Evolutionary conservation across 2,888 invertebrate species (phyloP).

Genomic region (Uropetala carovei): DNA sequence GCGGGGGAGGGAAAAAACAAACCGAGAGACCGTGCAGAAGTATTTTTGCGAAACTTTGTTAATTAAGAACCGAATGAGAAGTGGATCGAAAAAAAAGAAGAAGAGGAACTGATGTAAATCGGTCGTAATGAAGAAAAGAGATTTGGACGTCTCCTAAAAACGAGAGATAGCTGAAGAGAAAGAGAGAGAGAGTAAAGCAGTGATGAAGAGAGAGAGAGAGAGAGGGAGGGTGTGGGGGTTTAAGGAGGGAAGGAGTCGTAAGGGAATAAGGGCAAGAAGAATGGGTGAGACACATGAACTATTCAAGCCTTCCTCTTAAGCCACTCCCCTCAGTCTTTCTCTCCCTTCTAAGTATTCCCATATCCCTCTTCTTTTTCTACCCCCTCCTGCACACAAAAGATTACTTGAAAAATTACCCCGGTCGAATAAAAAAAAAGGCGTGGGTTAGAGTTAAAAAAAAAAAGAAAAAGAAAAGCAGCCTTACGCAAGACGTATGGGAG

Average conservation of each 20-base stretch:
- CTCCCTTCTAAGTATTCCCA: not conserved
- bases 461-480: not conserved
- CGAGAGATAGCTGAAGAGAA: not conserved
- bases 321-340: too few species aligned
- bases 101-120: conserved; percentile 22
- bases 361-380: not conserved
- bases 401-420: not conserved
- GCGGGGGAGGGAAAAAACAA: not conserved
- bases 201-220: not conserved
- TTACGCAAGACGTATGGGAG: not conserved
- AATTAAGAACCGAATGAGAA: conserved; percentile 60
- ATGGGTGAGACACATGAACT: not conserved
- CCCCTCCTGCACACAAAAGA: not conserved
- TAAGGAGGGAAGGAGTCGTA: not conserved
- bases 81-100: not conserved
- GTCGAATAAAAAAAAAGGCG: not conserved
- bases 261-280: not conserved
- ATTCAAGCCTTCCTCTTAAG: not conserved
- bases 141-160: not conserved
- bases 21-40: not conserved
- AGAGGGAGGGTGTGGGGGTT: not conserved
- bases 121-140: conserved; percentile 4
- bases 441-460: not conserved
- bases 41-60: conserved; percentile 53
- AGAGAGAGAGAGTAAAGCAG: not conserved